Evolutionary conservation across 92 coral and sea anemone genomes (phyloP).

Genomic region (Heteractis magnifica): DNA sequence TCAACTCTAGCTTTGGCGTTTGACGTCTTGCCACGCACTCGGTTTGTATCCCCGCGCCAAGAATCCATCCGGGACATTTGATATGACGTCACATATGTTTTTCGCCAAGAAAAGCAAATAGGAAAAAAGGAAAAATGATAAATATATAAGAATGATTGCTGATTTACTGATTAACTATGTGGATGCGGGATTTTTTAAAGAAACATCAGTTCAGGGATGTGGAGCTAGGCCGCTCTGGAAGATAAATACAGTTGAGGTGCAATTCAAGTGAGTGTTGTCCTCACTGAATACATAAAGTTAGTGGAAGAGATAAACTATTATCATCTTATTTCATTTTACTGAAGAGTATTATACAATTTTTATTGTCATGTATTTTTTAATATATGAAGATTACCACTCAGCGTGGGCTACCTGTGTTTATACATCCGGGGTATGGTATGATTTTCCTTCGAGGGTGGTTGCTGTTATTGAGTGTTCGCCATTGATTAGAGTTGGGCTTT

Average conservation of each 20-base stretch:
- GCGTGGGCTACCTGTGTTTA: not conserved
- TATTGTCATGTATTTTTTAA: not conserved
- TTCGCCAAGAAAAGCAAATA: not conserved
- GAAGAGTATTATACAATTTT: not conserved
- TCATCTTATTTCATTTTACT: not conserved
- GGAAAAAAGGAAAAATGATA: no score
- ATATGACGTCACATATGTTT: conserved; percentile 15
- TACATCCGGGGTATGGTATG: conserved; percentile 52
- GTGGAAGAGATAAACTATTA: not conserved
- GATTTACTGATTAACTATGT: no score
- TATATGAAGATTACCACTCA: not conserved
- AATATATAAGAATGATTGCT: no score
- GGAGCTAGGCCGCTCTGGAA: no score
- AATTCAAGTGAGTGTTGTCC: no score
- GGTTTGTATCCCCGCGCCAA: conserved; percentile 24
- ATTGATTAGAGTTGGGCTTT: conserved; percentile 32
- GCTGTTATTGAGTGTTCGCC: conserved; percentile 56
- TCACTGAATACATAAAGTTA: no score
- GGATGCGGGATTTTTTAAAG: no score
- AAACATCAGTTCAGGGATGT: no score
- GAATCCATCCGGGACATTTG: conserved; percentile 19
- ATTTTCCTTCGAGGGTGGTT: conserved; percentile 68
- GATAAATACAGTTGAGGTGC: no score
- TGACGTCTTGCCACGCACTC: not conserved
- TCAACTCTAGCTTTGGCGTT: not conserved